Base-by-base conservation (phyloP, 2,113 vertebrate species). In the Nyctibius bracteatus region DNA sequence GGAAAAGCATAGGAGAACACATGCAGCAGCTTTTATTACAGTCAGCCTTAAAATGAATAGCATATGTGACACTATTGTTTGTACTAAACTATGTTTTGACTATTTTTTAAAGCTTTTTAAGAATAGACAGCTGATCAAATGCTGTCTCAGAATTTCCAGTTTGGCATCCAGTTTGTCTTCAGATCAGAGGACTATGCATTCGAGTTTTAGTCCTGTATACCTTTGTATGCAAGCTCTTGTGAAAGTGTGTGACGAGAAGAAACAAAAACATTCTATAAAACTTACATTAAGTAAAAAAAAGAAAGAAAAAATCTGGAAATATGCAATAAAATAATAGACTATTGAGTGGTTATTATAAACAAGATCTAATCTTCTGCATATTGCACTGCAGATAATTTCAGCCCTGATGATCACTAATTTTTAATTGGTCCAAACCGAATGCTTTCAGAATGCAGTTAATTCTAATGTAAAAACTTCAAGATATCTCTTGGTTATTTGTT, bases 231-330 rank as follows among this genome's bases (percentile, higher is more conserved):
- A 61, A 93, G 31, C 58, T 30, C 9, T 70, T 71, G 9, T 2
- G 62, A 74, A 81, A 54, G 5, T 44, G 39, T 31, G 5, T 37
- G 20, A 61, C 9, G 17, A 31, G 44, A 65, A 54, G 28, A 80
- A 90, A 85, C 8, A 62, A 81, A 72, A 71, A 9, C 4, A 37
- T 3, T 33, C 12, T 49, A 33, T 1, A 49, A 54, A 87, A 52
- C 0, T 23, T 35, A 8, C 0, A 0, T 52, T 71, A 46, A 58
- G 2, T 9, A 55, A 57, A 35, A n/a, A 22, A 7, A 37, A 39
- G 19, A 44, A n/a, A 49, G 24, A n/a, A 49, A 39, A 24, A 37
- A 27, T 6, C 4, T 27, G 11, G 17, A 67, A 78, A 43, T 54
- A 72, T 10, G 25, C 5, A 80, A 41, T 61, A 77, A 80, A 85